Evolutionary conservation across 2,797 vertebrate genomes (phyloP), one percentile per base, ranked within the genome.

Genomic region (Bradypodion pumilum): DNA sequence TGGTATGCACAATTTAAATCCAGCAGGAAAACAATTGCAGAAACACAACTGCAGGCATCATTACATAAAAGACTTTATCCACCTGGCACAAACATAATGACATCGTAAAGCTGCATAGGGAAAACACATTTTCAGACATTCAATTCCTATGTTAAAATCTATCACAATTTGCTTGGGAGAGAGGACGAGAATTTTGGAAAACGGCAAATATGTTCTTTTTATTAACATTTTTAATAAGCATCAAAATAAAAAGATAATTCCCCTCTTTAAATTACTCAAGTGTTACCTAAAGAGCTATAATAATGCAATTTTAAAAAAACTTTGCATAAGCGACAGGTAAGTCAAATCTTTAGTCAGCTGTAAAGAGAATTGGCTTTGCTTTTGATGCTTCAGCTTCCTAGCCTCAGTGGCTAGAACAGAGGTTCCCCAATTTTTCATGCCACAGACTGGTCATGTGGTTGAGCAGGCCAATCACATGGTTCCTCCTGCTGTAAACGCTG

Each of bases 31-130:
- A 84, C 74, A 87, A 85, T 25, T 27, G 85, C 83, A 86, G 90
- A 88, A 85, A 86, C 74, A 82, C n/a, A 81, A 87, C 44, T 80
- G 63, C 60, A 86, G 86, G 87, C 46, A 1, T 29, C 29, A n/a
- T 88, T 83, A 76, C 68, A 85, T 85, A 85, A 91, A 87, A 92
- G 19, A 69, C 78, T 19, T 85, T 81, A 82, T 85, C 83, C 81
- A 91, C 83, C 75, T 89, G 86, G 81, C 80, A 84, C 80, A 82
- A 27, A 87, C 59, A 88, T 85, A 81, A 91, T 88, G 87, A 90
- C 91, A 76, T 86, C 74, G 35, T 79, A 73, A 82, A 80, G 66
- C 72, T 91, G 69, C 63, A 1, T 7, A 27, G 27, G 85, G 2
- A 32, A 16, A 89, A 83, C 29, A 5, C 8, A 44, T 86, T 90